Evolutionary conservation across 1,140 invertebrate species (phyloP), one percentile per base, ranked within the genome.

Genomic region (Rhagoletis zephyria): DNA sequence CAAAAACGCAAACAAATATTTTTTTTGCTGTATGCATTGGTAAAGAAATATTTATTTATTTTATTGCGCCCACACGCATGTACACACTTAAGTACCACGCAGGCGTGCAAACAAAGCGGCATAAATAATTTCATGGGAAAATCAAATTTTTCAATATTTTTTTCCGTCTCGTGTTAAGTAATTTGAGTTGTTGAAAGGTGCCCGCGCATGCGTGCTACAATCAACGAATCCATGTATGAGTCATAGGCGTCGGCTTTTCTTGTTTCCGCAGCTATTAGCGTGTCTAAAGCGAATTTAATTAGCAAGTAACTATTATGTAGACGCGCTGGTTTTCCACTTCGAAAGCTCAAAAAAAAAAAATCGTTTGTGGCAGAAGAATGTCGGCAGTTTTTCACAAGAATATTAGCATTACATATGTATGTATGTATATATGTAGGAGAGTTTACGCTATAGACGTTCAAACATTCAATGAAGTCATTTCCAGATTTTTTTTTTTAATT

Each of bases 121-220:
- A 16, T 48, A 9, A 81, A 56, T 4, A 56, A 81, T 56, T 81
- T 81, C 74, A 81, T 81, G 74, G 74, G 74, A 81, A 56, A 56
- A 56, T 56, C 9, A 14, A 45, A 56, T 74, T 81, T 81, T 74
- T 14, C 67, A 45, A 45, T 74, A 45, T 16, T 48, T 4, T 30
- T 9, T 56, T 51, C 40, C 3, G 12, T 48, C 42, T 74, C 42
- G 9, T 14, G 4, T 63, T 63, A 4, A 56, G 45, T 12, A 81
- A 81, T 81, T 81, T 56, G 74, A 81, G 74, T n/a, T 56, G 74
- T 56, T 81, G 48, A 81, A 81, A 81, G 74, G 74, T 81, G 74
- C 45, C 45, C 74, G 74, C 74, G 74, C 74, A n/a, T 5, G 42
- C 42, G 10, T 42, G 5, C 0, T 0, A 5, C 74, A 6, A 7